Evolutionary conservation across 2,797 vertebrate species (phyloP), one percentile per base, ranked within the genome.

Genomic region (Typhlichthys eigenmanni): DNA sequence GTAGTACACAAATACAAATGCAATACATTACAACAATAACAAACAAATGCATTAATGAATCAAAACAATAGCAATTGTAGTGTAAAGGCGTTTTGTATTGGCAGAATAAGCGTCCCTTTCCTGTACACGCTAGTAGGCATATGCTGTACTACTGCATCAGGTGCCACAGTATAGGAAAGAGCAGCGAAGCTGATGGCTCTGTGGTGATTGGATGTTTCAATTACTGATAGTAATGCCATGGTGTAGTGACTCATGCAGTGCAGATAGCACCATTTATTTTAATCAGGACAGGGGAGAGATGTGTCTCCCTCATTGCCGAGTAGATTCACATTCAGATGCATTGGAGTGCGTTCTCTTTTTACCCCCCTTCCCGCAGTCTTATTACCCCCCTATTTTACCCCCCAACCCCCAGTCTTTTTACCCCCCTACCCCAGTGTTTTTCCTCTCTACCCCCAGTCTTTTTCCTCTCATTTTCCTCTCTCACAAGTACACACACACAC

Each of bases 211-310:
- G 89, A 90, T 90, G 88, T 91, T 92, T 91, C 89, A 91, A 89
- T 91, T 92, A 90, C 86, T 87, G 87, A 89, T 91, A 88, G 90
- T 91, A 91, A 91, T 92, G 90, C 87, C 79, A 76, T 87, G 86
- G 89, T 88, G 82, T 92, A 88, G 87, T 88, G 88, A 89, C 87
- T 90, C 87, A 89, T 90, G 89, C 87, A 89, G 88, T 85, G 87
- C 88, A 91, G 89, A 91, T 90, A 92, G 88, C 87, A 86, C 87
- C 90, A 92, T 90, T 91, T 88, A 88, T 91, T 91, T 91, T 91
- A 91, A 91, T 92, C 90, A 91, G 89, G 81, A 79, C 82, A 71
- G 86, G 82, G 86, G 87, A 87, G 84, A 88, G 83, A 90, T 85
- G 82, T 79, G 85, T 88, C 81, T 87, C 82, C 80, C 83, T 86